Base-by-base conservation (phyloP, 2,888 invertebrate genomes). In the Drosophila mimetica region DNA sequence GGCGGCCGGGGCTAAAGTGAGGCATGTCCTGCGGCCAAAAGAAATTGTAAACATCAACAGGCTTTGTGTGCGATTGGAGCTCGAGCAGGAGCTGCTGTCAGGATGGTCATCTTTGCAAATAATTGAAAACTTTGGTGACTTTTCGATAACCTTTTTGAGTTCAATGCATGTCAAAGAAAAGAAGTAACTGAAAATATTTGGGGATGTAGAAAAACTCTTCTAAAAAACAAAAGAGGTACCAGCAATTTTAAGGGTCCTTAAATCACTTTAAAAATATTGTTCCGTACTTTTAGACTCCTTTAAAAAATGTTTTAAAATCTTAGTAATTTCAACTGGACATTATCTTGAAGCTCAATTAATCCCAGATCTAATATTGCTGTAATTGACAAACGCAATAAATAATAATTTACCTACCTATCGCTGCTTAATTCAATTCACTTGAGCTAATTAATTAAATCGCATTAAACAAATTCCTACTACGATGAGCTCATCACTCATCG, bases 21-120 rank as follows among this genome's bases (percentile, higher is more conserved):
- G 79, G 71, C 83, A 75, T 67, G 75, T 73, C 74, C 79, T 72
- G 63, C 54, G 77, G 77, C 79, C 70, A 50, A 60, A 53, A 60
- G 47, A 59, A 69, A 75, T 69, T 77, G 67, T 81, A 78, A 71
- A 50, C 54, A 71, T 51, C 34, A 58, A 37, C 47, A 25, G 51
- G 46, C 18, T 28, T 9, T 42, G 34, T 57, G 48, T 32, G 48
- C 6, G 42, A 16, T 32, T 34, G 18, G n/a, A 25, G 50, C 39
- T 39, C 42, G 28, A 28, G 46, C 11, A 28, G 22, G 42, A n/a
- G 36, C 16, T 25, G 8, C n/a, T 64, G 42, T 44, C 41, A 28
- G 32, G 34, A 48, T 42, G 18, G 48, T 28, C 39, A 20, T 64
- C 20, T 39, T 34, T 65, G 9, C 41, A 41, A 20, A 60, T 47